Base-by-base conservation (phyloP, 2,113 vertebrate species). In the Thymallus thymallus region DNA sequence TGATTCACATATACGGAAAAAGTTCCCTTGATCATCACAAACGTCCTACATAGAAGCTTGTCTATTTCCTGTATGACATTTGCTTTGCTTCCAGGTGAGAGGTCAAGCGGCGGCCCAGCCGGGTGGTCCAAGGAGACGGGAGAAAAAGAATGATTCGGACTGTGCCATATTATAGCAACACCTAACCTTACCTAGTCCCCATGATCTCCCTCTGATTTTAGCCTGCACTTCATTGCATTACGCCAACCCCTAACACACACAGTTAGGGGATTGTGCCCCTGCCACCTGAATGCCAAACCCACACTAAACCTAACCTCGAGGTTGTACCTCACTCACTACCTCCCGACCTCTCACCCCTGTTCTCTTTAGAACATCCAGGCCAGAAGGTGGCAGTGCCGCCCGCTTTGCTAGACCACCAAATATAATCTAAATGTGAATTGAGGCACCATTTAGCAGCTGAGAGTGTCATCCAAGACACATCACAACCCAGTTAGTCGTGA, bases 141-240 rank as follows among this genome's bases (percentile, higher is more conserved):
- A 93, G 7, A 93, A 91, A 12, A 60, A 60, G 56, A 7, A 60
- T n/a, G 94, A 95, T 29, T 90, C 93, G 0, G 96, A 97, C 79
- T 98, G 97, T 75, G 85, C 85, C 75, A 63, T 94, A 74, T 79
- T 94, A 46, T 94, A 91, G 85, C 76, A 75, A 69, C 51, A 32
- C 63, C 67, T 22, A 41, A 1, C 55, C 61, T 46, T 22, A 45
- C 14, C 69, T 24, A 22, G 46, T 71, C 67, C 76, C 64, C 73
- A 5, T 70, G 68, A 26, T 48, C 58, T 45, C 73, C 65, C 75
- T 61, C 70, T 60, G 26, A 14, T 48, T 32, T 65, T 1, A 51
- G 48, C 48, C 48, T 51, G 48, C 48, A 51, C 48, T 51, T 51
- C 14, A 16, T 14, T 51, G 48, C 48, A 18, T 51, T 51, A 51